Conservation (phyloP, 2,797 vertebrate species). For the Novumbra hubbsi region DNA sequence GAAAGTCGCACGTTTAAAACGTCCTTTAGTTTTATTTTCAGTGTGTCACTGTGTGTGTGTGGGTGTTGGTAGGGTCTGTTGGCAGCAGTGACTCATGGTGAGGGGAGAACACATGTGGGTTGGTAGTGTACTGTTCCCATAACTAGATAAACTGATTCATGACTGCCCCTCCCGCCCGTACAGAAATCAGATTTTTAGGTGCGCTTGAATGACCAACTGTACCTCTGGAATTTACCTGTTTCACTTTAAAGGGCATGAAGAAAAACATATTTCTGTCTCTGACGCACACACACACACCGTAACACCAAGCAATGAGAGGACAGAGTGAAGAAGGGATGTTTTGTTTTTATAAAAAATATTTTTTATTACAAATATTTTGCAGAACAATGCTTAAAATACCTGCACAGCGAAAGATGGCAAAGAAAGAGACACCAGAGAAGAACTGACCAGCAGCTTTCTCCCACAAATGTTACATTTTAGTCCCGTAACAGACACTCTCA, state of each 20-base stretch:
- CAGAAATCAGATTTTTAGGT: not conserved
- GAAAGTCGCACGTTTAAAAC: not conserved
- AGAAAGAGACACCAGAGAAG: not conserved
- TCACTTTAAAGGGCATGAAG: not conserved
- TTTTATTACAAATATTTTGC: not conserved
- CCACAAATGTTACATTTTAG: not conserved
- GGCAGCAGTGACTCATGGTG: not conserved
- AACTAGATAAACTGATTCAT: not conserved
- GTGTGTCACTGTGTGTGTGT: not conserved
- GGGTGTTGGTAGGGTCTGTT: not conserved
- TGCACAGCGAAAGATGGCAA: not conserved
- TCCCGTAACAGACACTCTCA: conserved; percentile 10
- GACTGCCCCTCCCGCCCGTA: not conserved
- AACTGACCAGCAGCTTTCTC: conserved; percentile 41
- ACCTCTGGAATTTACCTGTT: not conserved
- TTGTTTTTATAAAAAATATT: not conserved
- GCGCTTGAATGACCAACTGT: not conserved
- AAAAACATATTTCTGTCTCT: not conserved
- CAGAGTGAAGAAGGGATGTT: not conserved
- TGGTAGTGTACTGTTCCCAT: not conserved
- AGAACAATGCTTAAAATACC: not conserved
- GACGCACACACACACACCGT: not conserved
- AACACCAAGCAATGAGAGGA: not conserved
- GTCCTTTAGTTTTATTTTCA: not conserved
- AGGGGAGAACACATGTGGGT: not conserved